Evolutionary conservation across 64 coral and sea anemone genomes (phyloP), one percentile per base, ranked within the genome.

Genomic region (Catalaphyllia jardinei): DNA sequence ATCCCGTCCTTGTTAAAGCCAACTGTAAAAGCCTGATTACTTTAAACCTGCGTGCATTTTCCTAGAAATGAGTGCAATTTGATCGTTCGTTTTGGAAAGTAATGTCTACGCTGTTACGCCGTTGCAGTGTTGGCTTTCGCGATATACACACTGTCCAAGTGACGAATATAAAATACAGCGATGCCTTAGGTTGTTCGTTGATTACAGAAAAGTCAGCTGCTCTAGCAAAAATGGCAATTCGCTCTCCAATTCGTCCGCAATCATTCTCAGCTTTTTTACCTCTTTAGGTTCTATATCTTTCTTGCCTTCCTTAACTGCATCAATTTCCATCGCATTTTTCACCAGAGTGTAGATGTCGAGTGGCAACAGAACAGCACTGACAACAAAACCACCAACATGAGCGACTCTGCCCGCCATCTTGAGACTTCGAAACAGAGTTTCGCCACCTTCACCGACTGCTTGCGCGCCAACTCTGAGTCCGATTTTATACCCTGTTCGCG

Each of bases 311-410:
- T 52, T 38, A 81, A 64, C 29, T 9, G 60, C 80, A 50, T 93
- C 29, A 74, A 93, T 2, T 29, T 74, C 29, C 33, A 51, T 81
- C 2, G 91, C 57, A 19, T 82, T 67, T 24, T 62, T 87, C 4
- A 88, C 83, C n/a, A 93, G 30, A 14, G 50, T 73, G 50, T 93
- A 75, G 76, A 88, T 65, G 62, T 93, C 91, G 14, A 88, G 0
- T 2, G 91, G 91, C 29, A 93, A 62, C 14, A 74, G 30, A 28
- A 35, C 52, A 50, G 22, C 67, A 82, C 46, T 75, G 10, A 79
- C 3, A 7, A 31, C 91, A 49, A 93, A 93, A 4, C 91, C 91
- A 10, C 91, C 91, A 60, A 93, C 60, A 31, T 93, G 86, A 63
- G 24, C n/a, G 62, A 81, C 76, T 74, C 83, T 57, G 18, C n/a